These are phyloP conservation scores for Sicus ferrugineus DNA, from an alignment of 2,888 invertebrate species.

Conservation along the genomic window DNA sequence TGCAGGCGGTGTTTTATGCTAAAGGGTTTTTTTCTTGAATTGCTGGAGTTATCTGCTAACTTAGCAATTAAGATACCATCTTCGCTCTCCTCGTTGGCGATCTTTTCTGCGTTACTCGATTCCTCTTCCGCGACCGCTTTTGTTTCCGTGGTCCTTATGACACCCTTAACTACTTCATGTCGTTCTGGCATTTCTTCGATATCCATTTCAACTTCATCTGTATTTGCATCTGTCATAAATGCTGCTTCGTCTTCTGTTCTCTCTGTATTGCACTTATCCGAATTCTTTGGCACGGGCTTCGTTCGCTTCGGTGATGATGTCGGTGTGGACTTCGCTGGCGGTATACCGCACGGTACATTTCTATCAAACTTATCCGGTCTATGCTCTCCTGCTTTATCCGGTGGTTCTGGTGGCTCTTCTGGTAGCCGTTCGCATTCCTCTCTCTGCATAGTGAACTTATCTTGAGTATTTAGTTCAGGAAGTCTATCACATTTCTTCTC, in stretches of 20 bases:
- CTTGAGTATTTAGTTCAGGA: neutral
- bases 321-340: conserved; percentile 40
- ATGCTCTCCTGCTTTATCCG: conserved; percentile 30
- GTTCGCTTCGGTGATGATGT: conserved; percentile 36
- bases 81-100: neutral
- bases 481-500: conserved; percentile 5
- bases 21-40: conserved; percentile 8
- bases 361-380: conserved; percentile 27
- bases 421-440: neutral
- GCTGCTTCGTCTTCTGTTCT: neutral
- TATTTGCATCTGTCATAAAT: conserved; percentile 52
- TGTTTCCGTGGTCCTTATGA: neutral
- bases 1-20: conserved; percentile 45
- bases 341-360: no score
- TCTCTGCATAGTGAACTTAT: neutral
- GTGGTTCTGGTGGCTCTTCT: conserved; percentile 9
- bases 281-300: conserved; percentile 22
- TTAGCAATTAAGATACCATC: neutral
- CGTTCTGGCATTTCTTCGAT: conserved; percentile 50
- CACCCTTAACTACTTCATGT: conserved; percentile 9
- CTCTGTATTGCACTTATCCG: conserved; percentile 38
- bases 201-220: conserved; percentile 57
- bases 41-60: neutral
- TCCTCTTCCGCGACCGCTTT: neutral
- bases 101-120: neutral